Evolutionary conservation across 2,113 vertebrate genomes (phyloP), one percentile per base, ranked within the genome.

Genomic region (Mus pahari): DNA sequence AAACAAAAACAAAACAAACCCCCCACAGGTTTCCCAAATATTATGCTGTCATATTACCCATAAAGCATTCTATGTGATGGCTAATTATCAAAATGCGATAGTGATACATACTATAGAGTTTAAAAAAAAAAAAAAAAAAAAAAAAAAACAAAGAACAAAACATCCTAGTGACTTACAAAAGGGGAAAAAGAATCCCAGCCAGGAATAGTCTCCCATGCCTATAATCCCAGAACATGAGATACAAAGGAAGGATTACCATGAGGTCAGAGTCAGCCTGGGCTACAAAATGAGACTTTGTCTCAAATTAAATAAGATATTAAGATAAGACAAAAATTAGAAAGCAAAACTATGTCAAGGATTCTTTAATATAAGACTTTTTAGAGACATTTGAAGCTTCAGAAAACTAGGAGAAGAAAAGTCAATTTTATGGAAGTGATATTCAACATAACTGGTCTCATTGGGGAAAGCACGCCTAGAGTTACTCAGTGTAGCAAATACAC

Each of bases 311-410:
- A 36, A 45, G 39, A n/a, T 86, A 36, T 66, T 45, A 19, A 48
- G 66, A 42, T 64, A 62, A 84, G 39, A 64, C 20, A 33, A 70
- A 86, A 68, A 31, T 4, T 33, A 64, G 42, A 48, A 68, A 70
- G 19, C 33, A 13, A 70, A 22, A 66, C 19, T 0, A 84, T 66
- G 42, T 22, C 8, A 39, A 6, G 3, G 3, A 3, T 73, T 68
- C 68, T 68, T 84, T 39, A 74, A 31, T 42, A 7, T 39, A 42
- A 73, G 36, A 6, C 7, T 14, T 6, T 9, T 70, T 92, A 64
- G 78, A 92, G 42, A 64, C 10, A 58, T 17, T 94, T 53, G 83
- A 94, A 94, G 68, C 42, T 66, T 91, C 26, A 87, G 73, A 66
- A 31, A 36, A 79, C 20, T 89, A 5, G 11, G 50, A 9, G 3